Evolutionary conservation across 2,113 vertebrate species (phyloP).

Genomic region (Naja naja): DNA sequence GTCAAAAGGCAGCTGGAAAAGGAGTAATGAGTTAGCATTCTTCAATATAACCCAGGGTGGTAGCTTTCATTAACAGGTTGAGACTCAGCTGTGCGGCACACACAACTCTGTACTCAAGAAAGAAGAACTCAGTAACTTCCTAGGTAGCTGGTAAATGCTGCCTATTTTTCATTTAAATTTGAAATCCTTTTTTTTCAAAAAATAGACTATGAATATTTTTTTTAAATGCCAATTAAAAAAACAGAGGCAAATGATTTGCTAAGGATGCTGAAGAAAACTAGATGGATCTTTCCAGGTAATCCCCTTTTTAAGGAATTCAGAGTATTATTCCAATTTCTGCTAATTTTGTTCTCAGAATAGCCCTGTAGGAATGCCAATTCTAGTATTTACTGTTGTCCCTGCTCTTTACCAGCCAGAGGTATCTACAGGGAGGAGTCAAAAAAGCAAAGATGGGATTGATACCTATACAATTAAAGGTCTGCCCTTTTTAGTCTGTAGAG

Average conservation of each 20-base stretch:
- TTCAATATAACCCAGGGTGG: neutral
- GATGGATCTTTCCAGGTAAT: neutral
- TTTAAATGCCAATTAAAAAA: neutral
- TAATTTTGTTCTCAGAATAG: neutral
- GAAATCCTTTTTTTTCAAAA: neutral
- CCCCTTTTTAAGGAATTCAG: neutral
- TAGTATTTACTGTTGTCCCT: neutral
- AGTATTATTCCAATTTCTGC: neutral
- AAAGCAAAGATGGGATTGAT: neutral
- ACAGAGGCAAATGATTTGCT: neutral
- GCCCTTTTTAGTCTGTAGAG: neutral
- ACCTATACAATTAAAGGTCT: neutral
- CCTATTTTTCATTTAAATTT: neutral
- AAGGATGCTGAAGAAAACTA: neutral
- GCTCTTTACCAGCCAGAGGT: neutral
- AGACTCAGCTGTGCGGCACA: neutral
- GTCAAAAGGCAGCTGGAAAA: neutral
- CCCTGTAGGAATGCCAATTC: neutral
- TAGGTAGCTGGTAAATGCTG: neutral
- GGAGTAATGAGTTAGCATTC: neutral
- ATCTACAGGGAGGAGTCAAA: neutral
- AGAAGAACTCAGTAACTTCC: neutral
- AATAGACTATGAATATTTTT: neutral
- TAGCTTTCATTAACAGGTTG: neutral
- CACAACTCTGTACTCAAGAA: neutral